These are phyloP conservation scores for Otis tarda DNA, from an alignment of 2,113 vertebrate genomes.

Conservation along the genomic window DNA sequence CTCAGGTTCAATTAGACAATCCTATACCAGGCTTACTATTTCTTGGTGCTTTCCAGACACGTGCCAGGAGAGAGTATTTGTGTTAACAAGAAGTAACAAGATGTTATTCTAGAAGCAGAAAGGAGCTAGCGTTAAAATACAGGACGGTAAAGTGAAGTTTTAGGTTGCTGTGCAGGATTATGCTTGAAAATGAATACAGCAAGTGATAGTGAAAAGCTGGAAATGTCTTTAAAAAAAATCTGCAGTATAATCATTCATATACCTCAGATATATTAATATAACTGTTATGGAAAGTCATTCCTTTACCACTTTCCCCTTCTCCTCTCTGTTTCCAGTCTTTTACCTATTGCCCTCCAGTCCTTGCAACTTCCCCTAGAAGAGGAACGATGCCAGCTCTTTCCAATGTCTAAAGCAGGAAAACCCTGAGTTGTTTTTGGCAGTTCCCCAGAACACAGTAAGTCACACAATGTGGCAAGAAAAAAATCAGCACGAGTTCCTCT, in stretches of 20 bases:
- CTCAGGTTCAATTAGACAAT: neutral
- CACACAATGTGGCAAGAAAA: neutral
- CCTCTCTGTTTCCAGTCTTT: neutral
- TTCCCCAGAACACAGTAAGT: neutral
- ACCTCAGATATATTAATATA: neutral
- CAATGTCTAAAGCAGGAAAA: neutral
- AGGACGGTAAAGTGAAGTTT: neutral
- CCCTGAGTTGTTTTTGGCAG: neutral
- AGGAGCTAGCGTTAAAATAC: neutral
- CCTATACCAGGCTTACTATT: neutral
- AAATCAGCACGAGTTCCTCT: neutral
- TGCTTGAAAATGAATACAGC: neutral
- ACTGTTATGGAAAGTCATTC: neutral
- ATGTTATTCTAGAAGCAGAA: neutral
- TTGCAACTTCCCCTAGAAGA: neutral
- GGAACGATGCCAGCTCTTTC: neutral
- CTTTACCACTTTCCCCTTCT: neutral
- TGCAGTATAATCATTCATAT: neutral
- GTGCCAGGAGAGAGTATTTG: neutral
- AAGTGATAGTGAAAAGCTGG: neutral
- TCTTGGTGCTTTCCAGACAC: neutral
- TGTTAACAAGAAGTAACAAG: neutral
- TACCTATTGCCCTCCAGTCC: neutral
- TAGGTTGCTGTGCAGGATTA: neutral
- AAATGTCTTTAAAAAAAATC: neutral